Evolutionary conservation across 2,888 invertebrate genomes (phyloP).

Genomic region (Polylopha cassiicola): DNA sequence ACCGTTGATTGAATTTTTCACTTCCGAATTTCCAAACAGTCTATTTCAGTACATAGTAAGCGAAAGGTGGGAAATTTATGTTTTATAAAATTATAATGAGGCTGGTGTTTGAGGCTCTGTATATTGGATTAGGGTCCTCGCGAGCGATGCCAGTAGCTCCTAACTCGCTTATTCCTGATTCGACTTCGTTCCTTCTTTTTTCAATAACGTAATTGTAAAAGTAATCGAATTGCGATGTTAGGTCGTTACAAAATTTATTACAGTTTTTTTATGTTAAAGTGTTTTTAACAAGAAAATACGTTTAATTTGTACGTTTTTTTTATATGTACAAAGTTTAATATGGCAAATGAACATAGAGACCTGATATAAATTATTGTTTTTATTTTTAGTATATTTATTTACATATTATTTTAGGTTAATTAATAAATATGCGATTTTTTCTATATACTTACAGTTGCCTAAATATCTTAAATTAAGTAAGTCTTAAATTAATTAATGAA

Average conservation of each 20-base stretch:
- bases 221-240: slow-evolving; percentile 8
- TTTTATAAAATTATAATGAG: slow-evolving; percentile 11
- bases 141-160: slow-evolving; percentile 5
- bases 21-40: too few relatives aligned
- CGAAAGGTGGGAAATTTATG: too few relatives aligned
- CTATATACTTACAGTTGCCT: too few relatives aligned
- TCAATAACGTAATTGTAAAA: slow-evolving; percentile 18
- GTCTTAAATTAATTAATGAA: too few relatives aligned
- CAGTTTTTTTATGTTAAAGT: slow-evolving; percentile 4
- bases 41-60: too few relatives aligned
- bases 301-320: too few relatives aligned
- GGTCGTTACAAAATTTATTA: slow-evolving; percentile 11
- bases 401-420: too few relatives aligned
- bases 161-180: slow-evolving; percentile 17
- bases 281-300: not conserved
- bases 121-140: slow-evolving; percentile 13
- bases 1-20: too few relatives aligned
- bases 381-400: not conserved
- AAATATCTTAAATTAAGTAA: too few relatives aligned
- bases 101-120: slow-evolving; percentile 9
- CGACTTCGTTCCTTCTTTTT: slow-evolving; percentile 13
- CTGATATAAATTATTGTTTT: not conserved
- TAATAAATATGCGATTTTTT: too few relatives aligned
- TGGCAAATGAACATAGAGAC: too few relatives aligned
- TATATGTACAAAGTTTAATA: too few relatives aligned